Percentiles rank a stretch among this genome's conserved stretches.
These are phyloP conservation scores for Colistium nudipinnis DNA, from an alignment of 2,113 vertebrate species.

Conservation along the genomic window DNA sequence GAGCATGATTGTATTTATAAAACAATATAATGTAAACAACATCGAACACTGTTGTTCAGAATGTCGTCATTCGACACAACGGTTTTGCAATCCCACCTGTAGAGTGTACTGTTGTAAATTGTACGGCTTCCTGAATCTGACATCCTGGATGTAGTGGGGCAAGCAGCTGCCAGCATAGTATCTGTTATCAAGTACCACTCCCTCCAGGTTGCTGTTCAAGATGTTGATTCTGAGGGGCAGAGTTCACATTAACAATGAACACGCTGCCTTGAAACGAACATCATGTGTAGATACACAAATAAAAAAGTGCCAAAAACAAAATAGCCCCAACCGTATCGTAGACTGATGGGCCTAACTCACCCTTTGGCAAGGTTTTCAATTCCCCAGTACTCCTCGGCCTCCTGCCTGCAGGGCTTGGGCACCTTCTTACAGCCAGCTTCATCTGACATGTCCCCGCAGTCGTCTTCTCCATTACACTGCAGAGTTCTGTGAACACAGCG, in stretches of 20 bases:
- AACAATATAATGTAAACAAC: neutral
- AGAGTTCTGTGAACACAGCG: constrained; percentile 87
- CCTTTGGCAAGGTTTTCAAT: constrained; percentile 91
- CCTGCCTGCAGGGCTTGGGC: constrained; percentile 82
- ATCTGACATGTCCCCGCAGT: constrained; percentile 93
- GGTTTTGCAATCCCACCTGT: constrained; percentile 76
- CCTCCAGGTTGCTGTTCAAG: constrained; percentile 87
- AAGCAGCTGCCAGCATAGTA: constrained; percentile 90
- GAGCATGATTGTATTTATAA: neutral
- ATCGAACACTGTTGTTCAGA: too few species aligned
- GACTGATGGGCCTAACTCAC: constrained; percentile 74
- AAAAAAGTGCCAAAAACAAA: neutral
- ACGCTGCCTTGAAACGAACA: neutral
- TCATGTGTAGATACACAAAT: neutral
- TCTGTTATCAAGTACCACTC: constrained; percentile 89
- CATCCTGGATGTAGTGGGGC: constrained; percentile 86
- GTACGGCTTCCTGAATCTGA: constrained; percentile 89
- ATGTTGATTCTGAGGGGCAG: constrained; percentile 85
- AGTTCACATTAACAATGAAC: neutral
- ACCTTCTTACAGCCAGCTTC: constrained; percentile 85
- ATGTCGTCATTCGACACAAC: neutral
- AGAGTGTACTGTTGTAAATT: constrained; percentile 89
- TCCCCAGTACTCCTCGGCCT: constrained; percentile 89
- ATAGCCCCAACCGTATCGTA: neutral
- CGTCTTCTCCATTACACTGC: constrained; percentile 92